Evolutionary conservation across 2,888 invertebrate genomes (phyloP), one percentile per base, ranked within the genome.

Genomic region (Aplocera efformata): DNA sequence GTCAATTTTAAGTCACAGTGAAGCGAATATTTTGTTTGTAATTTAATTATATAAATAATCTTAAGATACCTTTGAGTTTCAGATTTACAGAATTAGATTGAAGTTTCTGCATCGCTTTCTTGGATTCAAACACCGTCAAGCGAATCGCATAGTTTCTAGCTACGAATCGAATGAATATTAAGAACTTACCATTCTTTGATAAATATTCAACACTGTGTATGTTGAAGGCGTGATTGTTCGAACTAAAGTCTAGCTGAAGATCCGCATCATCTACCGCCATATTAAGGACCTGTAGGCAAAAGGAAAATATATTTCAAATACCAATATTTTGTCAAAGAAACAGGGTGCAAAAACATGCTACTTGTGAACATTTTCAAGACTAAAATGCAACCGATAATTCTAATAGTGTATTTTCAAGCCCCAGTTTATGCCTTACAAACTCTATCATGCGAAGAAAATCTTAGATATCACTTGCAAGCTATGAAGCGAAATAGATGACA

Each of bases 241-340:
- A 60, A 74, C 96, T 95, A 69, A 96, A 95, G 75, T 96, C 96
- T 39, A 96, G 78, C 68, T 96, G 96, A 22, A 96, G 72, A 70
- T 96, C 96, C 45, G 94, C 93, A 60, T 97, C 97, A 1, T 95
- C 92, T 1, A 97, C 96, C 49, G 96, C 95, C 97, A 97, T 97
- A 54, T 96, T 96, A 1, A 97, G 84, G 26, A 97, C 94, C 91
- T 88, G 56, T 0, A 58, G 67, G 39, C 37, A 41, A 30, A 17
- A 4, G 32, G 13, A 25, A 1, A 30, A 9, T 7, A 22, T 22
- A 6, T 7, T 7, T 22, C 7, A 22, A 22, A 22, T 22, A 22
- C n/a, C 8, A 29, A 29, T 8, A 8, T 13, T n/a, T n/a, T 25
- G 5, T 25, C 7, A 27, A 27, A 21, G 21, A 21, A 24, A 7